phyloP scores from a whole-genome alignment of 2,113 vertebrate species.

The Thymallus thymallus region DNA sequence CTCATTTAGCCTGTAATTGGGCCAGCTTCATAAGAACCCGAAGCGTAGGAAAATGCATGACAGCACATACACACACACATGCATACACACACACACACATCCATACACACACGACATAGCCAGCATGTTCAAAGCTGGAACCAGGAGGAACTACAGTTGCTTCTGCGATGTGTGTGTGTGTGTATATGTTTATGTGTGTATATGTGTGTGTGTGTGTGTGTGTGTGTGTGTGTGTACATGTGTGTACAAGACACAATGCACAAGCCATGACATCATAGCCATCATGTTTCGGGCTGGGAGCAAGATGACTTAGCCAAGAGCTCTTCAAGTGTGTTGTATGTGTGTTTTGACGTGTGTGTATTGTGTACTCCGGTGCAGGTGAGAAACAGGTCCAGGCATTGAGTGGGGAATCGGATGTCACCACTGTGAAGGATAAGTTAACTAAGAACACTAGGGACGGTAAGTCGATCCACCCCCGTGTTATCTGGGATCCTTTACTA shows the following conservation, averaged over 20 bases:
- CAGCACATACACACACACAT: background rate
- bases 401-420: slow-evolving; percentile 60
- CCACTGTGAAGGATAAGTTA: slow-evolving; percentile 55
- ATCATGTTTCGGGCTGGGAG: background rate
- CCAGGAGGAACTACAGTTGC: too few relatives aligned
- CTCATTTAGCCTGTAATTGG: slow-evolving; percentile 14
- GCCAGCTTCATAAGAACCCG: slow-evolving; percentile 1
- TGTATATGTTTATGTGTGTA: too few relatives aligned
- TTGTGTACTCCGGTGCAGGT: slow-evolving; percentile 30
- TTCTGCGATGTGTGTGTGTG: too few relatives aligned
- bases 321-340: background rate
- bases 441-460: slow-evolving; percentile 57
- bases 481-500: slow-evolving; percentile 22
- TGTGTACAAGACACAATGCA: too few relatives aligned
- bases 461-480: slow-evolving; percentile 35
- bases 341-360: background rate
- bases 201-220: too few relatives aligned
- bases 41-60: background rate
- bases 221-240: too few relatives aligned
- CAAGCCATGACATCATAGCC: too few relatives aligned
- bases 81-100: too few relatives aligned
- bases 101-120: too few relatives aligned
- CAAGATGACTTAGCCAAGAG: background rate
- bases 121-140: too few relatives aligned
- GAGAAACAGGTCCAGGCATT: slow-evolving; percentile 53